A percentile compares a stretch with the other conserved stretches of the same genome.
Conservation (phyloP, 2,888 invertebrate genomes). For the Lucinisca nassula region DNA sequence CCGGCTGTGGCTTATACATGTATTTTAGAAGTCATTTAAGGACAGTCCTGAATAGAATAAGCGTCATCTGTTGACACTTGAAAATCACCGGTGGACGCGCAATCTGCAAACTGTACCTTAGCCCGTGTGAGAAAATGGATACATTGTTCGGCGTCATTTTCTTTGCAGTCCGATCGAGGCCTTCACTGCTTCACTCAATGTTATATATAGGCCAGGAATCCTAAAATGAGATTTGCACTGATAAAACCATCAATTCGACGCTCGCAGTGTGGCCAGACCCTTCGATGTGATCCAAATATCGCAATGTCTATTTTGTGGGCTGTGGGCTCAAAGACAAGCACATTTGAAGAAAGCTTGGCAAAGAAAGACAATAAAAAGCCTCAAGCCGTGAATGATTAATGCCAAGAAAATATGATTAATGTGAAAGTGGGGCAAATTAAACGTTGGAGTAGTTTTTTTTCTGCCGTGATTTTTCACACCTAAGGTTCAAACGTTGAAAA, state of each 20-base stretch:
- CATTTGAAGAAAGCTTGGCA: conserved; percentile 18
- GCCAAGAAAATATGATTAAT: conserved; percentile 68
- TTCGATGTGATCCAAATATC: no score
- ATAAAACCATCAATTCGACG: no score
- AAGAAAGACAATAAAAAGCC: conserved; percentile 63
- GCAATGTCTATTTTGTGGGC: no score
- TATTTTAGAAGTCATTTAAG: background rate
- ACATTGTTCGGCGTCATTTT: no score
- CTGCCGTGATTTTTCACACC: conserved; percentile 53
- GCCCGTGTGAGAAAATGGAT: no score
- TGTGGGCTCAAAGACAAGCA: background rate
- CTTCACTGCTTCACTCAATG: no score
- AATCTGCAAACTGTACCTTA: no score
- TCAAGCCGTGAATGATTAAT: conserved; percentile 66
- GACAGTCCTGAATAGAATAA: background rate
- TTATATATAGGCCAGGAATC: no score
- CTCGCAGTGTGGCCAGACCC: no score
- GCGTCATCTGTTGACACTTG: conserved; percentile 6
- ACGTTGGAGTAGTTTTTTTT: conserved; percentile 34
- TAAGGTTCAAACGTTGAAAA: conserved; percentile 49
- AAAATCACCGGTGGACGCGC: background rate
- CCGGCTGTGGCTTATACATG: background rate
- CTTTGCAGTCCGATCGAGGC: no score
- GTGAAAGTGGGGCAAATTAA: conserved; percentile 48
- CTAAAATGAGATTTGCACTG: no score